Evolutionary conservation across 2,888 invertebrate genomes (phyloP).

Genomic region (Archips xylosteana): DNA sequence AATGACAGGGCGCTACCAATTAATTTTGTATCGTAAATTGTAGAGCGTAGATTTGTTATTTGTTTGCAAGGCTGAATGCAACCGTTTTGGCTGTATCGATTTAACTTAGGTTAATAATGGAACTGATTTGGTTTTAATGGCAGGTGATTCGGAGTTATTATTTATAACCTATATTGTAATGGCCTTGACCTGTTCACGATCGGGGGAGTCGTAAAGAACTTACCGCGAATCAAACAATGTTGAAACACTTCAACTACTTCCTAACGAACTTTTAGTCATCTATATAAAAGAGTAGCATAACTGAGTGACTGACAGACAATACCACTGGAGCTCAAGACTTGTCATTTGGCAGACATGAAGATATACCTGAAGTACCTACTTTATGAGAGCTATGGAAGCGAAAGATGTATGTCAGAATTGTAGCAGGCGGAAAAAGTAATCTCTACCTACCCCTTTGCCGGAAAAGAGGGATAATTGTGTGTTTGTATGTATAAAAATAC

Average conservation of each 20-base stretch:
- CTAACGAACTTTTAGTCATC: background rate
- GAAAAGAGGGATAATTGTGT: too few species aligned
- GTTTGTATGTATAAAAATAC: too few species aligned
- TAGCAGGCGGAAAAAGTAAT: too few species aligned
- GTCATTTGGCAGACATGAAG: too few species aligned
- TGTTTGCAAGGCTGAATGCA: conserved; percentile 59
- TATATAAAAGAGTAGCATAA: too few species aligned
- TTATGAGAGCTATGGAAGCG: too few species aligned
- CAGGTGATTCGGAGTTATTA: conserved; percentile 52
- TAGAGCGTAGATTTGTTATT: conserved; percentile 52
- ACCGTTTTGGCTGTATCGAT: conserved; percentile 65
- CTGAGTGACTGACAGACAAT: too few species aligned
- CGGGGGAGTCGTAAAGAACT: background rate
- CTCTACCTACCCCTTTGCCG: too few species aligned
- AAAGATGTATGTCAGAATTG: too few species aligned
- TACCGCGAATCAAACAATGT: background rate
- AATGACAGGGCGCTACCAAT: conserved; percentile 64
- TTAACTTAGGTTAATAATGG: conserved; percentile 58
- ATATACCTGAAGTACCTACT: too few species aligned
- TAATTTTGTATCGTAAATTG: conserved; percentile 66
- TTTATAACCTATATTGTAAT: conserved; percentile 67
- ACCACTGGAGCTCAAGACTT: too few species aligned
- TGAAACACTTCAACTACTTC: background rate
- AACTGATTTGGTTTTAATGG: conserved; percentile 74
- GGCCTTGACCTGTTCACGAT: conserved; percentile 62